These are phyloP conservation scores for Ptychobarbus kaznakovi DNA, from an alignment of 2,797 vertebrate genomes.

Conservation along the genomic window DNA sequence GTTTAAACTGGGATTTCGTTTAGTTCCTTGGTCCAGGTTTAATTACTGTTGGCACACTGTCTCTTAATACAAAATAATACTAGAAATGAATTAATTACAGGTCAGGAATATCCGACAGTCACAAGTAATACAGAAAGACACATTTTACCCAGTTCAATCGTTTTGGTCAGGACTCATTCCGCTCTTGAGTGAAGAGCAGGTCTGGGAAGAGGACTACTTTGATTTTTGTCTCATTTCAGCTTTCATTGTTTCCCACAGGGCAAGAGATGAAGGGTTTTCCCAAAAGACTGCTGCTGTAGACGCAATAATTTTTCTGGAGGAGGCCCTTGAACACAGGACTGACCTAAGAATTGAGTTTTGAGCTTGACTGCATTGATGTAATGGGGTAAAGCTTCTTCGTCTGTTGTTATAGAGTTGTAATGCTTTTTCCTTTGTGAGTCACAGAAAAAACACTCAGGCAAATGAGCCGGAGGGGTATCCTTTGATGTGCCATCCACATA, in stretches of 20 bases:
- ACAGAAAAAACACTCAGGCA: not conserved
- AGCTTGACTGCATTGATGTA: conserved; percentile 19
- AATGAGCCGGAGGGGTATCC: conserved; percentile 9
- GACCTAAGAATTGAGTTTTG: conserved; percentile 12
- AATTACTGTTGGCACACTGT: conserved; percentile 1
- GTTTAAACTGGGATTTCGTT: not conserved
- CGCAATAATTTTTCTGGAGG: conserved; percentile 51
- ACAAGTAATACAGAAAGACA: conserved; percentile 13
- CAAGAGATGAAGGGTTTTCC: conserved; percentile 56
- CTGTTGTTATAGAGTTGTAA: conserved; percentile 6
- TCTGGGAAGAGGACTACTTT: conserved; percentile 58
- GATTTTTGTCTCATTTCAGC: conserved; percentile 61
- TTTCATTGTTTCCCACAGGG: conserved; percentile 58
- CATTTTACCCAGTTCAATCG: conserved; percentile 38
- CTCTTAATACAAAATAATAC: not conserved
- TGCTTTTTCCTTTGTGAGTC: not conserved
- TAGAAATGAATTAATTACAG: not conserved
- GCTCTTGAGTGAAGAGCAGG: conserved; percentile 45
- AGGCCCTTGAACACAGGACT: conserved; percentile 37
- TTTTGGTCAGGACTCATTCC: conserved; percentile 43
- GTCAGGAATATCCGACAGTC: not conserved
- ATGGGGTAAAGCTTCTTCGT: conserved; percentile 23
- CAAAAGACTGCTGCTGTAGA: conserved; percentile 37
- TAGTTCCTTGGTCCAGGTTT: conserved; percentile 11
- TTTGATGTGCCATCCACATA: not conserved